Percentiles rank a stretch among this genome's conserved stretches.
Conservation (phyloP, 2,113 vertebrate species). For the Salvelinus fontinalis region DNA sequence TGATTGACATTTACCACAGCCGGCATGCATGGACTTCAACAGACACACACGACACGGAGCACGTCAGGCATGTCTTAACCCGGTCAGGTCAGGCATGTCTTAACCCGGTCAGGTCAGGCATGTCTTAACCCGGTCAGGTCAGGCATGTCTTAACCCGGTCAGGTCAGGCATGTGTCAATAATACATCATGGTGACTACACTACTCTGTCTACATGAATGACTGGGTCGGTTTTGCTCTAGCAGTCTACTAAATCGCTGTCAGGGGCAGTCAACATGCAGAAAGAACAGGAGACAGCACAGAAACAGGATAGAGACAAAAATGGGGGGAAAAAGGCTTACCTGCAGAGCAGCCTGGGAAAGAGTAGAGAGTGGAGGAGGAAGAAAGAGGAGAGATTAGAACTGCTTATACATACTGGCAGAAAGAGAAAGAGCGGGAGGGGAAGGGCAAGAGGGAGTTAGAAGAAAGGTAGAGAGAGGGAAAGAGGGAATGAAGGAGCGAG, state of each 20-base stretch:
- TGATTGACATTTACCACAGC: not conserved
- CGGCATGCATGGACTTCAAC: not conserved
- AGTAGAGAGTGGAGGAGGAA: slow-evolving; percentile 37
- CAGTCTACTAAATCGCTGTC: not conserved
- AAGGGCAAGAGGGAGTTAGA: slow-evolving; percentile 14
- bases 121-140: too few species aligned
- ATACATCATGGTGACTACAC: not conserved
- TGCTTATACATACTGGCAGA: slow-evolving; percentile 31
- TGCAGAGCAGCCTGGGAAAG: slow-evolving; percentile 84
- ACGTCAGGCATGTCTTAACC: not conserved
- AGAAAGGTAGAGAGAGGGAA: slow-evolving; percentile 31
- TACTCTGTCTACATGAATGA: not conserved
- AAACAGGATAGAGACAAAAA: not conserved
- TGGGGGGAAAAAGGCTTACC: slow-evolving; percentile 75
- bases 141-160: not conserved
- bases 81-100: not conserved
- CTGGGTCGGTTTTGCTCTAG: not conserved
- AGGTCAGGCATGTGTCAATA: too few species aligned
- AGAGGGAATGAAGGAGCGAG: slow-evolving; percentile 2
- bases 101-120: too few species aligned
- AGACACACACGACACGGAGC: not conserved
- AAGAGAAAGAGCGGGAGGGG: not conserved
- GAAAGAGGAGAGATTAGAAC: slow-evolving; percentile 56
- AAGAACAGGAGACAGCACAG: not conserved
- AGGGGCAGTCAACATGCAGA: slow-evolving; percentile 17